Evolutionary conservation across 2,888 invertebrate genomes (phyloP), one percentile per base, ranked within the genome.

Genomic region (Maniola hyperantus): DNA sequence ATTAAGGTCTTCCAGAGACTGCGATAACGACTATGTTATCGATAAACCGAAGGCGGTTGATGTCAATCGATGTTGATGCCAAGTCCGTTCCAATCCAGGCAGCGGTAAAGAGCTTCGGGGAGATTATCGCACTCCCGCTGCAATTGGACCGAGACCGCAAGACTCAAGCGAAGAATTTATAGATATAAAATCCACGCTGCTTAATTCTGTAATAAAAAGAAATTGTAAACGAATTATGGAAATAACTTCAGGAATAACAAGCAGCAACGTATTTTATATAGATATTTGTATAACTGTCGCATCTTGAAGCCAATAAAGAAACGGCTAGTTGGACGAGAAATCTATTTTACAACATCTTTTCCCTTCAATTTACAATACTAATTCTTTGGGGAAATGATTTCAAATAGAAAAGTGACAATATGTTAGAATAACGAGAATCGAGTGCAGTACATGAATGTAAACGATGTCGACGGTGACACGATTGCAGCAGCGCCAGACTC

Each of bases 401-500:
- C 34, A 46, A 59, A 59, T 48, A 48, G 42, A 48, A 59, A 59
- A 59, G 59, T 59, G 59, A 59, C 59, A 59, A 59, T 59, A 61
- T 61, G 53, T 50, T 58, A 18, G 10, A 62, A 67, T 62, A 69
- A 65, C 57, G 54, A 65, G 59, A 54, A 60, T 46, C 36, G 42
- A 18, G 44, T 13, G 54, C 48, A 54, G 39, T 55, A 60, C 46
- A 46, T 6, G 39, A 50, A 61, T 64, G 70, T 53, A 62, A 72
- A 73, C 72, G 72, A 69, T 71, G 76, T 72, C 72, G 69, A 69
- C 71, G 73, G 75, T 78, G 77, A 78, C 77, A 75, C 78, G 81
- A 82, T 81, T 84, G 81, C 79, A 80, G 83, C 80, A 79, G 61
- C 51, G 61, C 51, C 61, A 26, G 61, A 39, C 18, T 61, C 18